Conservation (phyloP, 2,113 vertebrate species). For the Pomatostomus ruficeps region DNA sequence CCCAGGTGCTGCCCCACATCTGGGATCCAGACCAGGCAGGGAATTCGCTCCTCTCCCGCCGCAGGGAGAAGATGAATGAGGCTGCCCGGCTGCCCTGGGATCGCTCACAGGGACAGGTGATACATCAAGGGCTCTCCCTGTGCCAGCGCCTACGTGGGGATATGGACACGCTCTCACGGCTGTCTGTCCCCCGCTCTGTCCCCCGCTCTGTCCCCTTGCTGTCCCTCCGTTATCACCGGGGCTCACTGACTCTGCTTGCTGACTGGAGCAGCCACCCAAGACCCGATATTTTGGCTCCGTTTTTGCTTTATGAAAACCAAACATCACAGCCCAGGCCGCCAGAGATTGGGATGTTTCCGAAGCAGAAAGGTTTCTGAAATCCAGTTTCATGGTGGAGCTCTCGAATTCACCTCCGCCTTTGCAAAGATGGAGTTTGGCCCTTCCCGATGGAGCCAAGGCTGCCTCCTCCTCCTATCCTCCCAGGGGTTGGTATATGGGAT, state of each 20-base stretch:
- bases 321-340: neutral
- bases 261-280: neutral
- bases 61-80: neutral
- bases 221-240: neutral
- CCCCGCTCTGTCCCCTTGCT: neutral
- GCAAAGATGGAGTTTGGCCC: neutral
- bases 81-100: neutral
- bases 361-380: neutral
- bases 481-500: too few species aligned
- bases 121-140: neutral
- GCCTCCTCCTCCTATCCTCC: neutral
- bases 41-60: neutral
- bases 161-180: neutral
- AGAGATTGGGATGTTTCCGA: neutral
- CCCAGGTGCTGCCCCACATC: neutral
- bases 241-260: neutral
- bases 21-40: constrained; percentile 18
- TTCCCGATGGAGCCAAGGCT: neutral
- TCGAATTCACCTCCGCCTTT: neutral
- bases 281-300: neutral
- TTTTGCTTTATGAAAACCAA: neutral
- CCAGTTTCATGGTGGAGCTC: neutral
- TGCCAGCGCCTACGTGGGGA: neutral
- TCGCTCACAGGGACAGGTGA: neutral
- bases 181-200: neutral